Percentiles rank a stretch among this genome's conserved stretches.
phyloP scores from a whole-genome alignment of 2,797 vertebrate genomes.

The Sternotherus odoratus region DNA sequence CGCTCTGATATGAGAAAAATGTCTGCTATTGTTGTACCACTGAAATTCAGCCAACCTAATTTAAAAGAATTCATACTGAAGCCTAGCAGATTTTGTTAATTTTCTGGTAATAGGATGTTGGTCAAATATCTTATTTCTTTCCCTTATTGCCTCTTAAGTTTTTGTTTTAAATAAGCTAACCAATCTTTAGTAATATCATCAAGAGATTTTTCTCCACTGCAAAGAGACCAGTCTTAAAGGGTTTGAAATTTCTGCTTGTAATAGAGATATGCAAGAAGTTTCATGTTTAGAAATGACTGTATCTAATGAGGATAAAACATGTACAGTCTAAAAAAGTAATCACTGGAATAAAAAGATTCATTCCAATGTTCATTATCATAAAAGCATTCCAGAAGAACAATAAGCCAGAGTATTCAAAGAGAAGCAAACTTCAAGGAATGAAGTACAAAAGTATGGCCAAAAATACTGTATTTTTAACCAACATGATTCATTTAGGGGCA shows the following conservation, averaged over 20 bases:
- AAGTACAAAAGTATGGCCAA: slow-evolving; percentile 78
- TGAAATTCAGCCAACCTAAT: neutral
- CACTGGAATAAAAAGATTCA: slow-evolving; percentile 24
- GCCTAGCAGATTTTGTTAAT: neutral
- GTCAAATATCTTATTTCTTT: neutral
- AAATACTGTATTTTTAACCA: slow-evolving; percentile 83
- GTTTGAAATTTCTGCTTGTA: neutral
- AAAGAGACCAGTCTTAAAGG: neutral
- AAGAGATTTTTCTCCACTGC: neutral
- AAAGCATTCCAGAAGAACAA: slow-evolving; percentile 42
- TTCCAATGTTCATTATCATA: slow-evolving; percentile 25
- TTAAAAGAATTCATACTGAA: neutral
- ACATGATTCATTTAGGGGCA: slow-evolving; percentile 74
- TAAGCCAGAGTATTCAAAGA: slow-evolving; percentile 57
- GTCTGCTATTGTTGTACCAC: neutral
- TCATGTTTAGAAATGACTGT: slow-evolving; percentile 9
- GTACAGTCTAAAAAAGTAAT: slow-evolving; percentile 25
- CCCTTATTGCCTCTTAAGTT: neutral
- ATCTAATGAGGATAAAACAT: slow-evolving; percentile 30
- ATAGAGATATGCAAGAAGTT: slow-evolving; percentile 14
- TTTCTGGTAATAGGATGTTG: neutral
- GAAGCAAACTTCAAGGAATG: slow-evolving; percentile 75
- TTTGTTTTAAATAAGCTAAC: neutral
- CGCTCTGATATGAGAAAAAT: neutral
- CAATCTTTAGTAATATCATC: neutral